Percentiles rank a stretch among this genome's conserved stretches.
phyloP scores from a whole-genome alignment of 2,888 invertebrate genomes.

The Imbricaverruca yamaguchii region DNA sequence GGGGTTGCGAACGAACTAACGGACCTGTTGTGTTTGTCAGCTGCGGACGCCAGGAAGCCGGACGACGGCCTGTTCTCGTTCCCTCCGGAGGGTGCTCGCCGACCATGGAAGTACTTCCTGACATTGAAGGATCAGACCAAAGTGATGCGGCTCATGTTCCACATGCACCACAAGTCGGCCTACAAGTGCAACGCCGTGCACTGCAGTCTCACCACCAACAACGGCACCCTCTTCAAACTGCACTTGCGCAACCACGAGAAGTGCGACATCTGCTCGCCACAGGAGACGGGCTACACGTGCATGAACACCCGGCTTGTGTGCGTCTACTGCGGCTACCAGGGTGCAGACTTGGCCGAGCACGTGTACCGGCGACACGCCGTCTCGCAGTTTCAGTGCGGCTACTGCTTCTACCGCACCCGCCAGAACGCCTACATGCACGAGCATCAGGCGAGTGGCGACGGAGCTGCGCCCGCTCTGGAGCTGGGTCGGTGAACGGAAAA shows the following conservation, averaged over 20 bases:
- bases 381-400: conserved; percentile 55
- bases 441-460: conserved; percentile 46
- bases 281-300: conserved; percentile 69
- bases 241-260: conserved; percentile 20
- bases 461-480: too few relatives aligned
- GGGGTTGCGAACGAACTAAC: too few relatives aligned
- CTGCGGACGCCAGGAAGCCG: background rate
- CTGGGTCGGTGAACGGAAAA: too few relatives aligned
- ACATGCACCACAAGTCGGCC: conserved; percentile 24
- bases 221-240: conserved; percentile 13
- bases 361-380: conserved; percentile 54
- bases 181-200: conserved; percentile 22
- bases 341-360: conserved; percentile 50
- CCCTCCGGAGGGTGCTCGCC: background rate
- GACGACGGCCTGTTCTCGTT: conserved; percentile 18
- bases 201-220: conserved; percentile 21
- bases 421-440: conserved; percentile 53
- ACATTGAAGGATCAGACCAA: conserved; percentile 15
- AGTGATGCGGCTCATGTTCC: conserved; percentile 20
- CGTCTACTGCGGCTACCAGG: conserved; percentile 54
- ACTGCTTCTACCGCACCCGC: conserved; percentile 60
- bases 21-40: background rate
- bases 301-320: conserved; percentile 42
- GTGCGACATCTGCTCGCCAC: conserved; percentile 37
- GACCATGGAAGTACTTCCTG: conserved; percentile 19